Conservation (phyloP, 2,113 vertebrate genomes). For the Toxostoma redivivum region DNA sequence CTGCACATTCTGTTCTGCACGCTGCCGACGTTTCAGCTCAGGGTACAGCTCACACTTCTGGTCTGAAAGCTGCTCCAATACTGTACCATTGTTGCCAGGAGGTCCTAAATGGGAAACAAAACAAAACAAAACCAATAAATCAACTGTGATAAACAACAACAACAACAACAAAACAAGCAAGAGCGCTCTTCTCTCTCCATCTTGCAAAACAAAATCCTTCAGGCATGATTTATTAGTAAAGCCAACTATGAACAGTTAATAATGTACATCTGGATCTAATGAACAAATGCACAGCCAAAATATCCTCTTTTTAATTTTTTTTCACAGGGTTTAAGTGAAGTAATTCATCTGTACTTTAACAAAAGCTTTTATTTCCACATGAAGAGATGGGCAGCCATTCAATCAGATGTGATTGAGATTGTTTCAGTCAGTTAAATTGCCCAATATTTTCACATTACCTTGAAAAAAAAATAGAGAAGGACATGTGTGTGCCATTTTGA, state of each 20-base stretch:
- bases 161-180: background rate
- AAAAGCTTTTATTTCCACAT: slow-evolving; percentile 33
- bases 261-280: slow-evolving; percentile 64
- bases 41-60: background rate
- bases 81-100: background rate
- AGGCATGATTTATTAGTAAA: slow-evolving; percentile 34
- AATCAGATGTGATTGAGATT: background rate
- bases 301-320: background rate
- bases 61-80: background rate
- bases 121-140: background rate
- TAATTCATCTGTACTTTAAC: slow-evolving; percentile 47
- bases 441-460: background rate
- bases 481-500: background rate
- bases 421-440: background rate
- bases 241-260: slow-evolving; percentile 29
- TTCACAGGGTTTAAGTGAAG: slow-evolving; percentile 29
- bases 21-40: background rate
- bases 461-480: background rate
- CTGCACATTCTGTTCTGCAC: background rate
- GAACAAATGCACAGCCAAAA: slow-evolving; percentile 43
- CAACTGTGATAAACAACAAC: background rate
- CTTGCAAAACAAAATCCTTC: slow-evolving; percentile 29
- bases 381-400: slow-evolving; percentile 12
- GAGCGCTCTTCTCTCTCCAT: background rate
- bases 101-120: background rate